These are phyloP conservation scores for Rallus limicola DNA, from an alignment of 2,113 vertebrate species.

Conservation along the genomic window DNA sequence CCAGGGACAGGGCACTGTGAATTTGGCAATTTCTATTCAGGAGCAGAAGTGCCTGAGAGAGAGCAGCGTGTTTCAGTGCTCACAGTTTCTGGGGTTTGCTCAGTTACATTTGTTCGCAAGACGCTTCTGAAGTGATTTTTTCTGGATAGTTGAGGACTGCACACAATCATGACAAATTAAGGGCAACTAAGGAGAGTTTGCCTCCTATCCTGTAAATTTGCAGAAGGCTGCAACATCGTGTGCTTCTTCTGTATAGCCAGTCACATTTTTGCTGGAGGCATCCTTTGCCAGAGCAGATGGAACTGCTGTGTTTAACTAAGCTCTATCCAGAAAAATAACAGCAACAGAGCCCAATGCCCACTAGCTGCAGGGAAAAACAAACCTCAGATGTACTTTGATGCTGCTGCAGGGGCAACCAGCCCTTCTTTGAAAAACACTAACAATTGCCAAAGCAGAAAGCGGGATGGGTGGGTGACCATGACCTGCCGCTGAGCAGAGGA, in stretches of 20 bases:
- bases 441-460: neutral
- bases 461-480: fast-evolving
- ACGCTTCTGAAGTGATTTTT: neutral
- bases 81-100: neutral
- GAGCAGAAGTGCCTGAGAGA: neutral
- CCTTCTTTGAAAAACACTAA: neutral
- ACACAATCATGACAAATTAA: neutral
- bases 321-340: conserved; percentile 29
- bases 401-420: neutral
- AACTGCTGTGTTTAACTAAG: neutral
- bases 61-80: neutral
- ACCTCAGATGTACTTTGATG: neutral
- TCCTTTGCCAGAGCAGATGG: neutral
- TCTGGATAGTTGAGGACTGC: neutral
- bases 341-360: neutral
- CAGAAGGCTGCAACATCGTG: neutral
- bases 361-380: conserved; percentile 18
- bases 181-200: neutral
- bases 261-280: neutral
- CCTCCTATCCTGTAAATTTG: neutral
- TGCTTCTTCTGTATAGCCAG: neutral
- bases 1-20: neutral
- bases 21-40: neutral
- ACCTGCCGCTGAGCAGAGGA: neutral
- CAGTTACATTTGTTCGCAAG: neutral